Evolutionary conservation across 2,797 vertebrate genomes (phyloP).

Genomic region (Aulostomus chinensis): DNA sequence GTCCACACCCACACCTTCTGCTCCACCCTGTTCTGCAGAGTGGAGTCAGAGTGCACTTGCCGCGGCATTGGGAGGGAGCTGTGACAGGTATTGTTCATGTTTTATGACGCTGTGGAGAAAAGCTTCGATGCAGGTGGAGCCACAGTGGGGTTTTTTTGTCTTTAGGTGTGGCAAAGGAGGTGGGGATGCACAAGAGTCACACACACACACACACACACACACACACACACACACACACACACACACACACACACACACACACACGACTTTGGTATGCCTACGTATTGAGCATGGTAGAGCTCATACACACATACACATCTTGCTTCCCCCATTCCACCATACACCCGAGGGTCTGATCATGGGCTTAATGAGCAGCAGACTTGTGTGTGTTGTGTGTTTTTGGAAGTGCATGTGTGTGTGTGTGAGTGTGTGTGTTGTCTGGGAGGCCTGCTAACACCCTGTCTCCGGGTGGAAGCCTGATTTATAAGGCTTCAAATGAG

Average conservation of each 20-base stretch:
- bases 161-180: conserved; percentile 7
- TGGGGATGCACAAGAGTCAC: background rate
- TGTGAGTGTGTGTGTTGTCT: conserved; percentile 45
- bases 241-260: conserved; percentile 14
- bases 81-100: conserved; percentile 63
- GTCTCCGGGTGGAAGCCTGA: conserved; percentile 78
- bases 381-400: conserved; percentile 33
- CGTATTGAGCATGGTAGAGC: conserved; percentile 18
- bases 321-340: background rate
- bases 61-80: conserved; percentile 36
- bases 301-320: conserved; percentile 34
- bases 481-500: conserved; percentile 81
- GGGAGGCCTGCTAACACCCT: conserved; percentile 75
- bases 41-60: conserved; percentile 65
- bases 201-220: conserved; percentile 14
- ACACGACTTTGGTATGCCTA: conserved; percentile 1
- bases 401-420: conserved; percentile 36
- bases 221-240: conserved; percentile 19
- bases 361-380: conserved; percentile 79
- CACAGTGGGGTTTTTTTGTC: conserved; percentile 6
- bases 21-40: conserved; percentile 42
- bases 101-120: conserved; percentile 70
- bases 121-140: conserved; percentile 40
- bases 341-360: conserved; percentile 60
- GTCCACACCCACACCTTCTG: conserved; percentile 1